Evolutionary conservation across 2,888 invertebrate species (phyloP).

Genomic region (Lithophane semibrunnea): DNA sequence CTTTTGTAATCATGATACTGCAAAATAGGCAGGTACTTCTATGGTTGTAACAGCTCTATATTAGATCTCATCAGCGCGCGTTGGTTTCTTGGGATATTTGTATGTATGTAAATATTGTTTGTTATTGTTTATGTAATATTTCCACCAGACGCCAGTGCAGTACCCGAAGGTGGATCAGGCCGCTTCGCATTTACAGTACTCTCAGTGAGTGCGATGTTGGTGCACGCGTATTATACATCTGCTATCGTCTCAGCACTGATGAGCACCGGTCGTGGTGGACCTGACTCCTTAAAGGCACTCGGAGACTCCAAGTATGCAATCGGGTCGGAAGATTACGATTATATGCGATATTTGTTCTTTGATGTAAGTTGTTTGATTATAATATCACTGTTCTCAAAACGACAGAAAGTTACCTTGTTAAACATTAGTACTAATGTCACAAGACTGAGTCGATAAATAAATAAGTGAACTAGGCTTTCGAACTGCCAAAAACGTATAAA

Average conservation of each 20-base stretch:
- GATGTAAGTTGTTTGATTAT: constrained; percentile 75
- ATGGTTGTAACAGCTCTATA: not conserved
- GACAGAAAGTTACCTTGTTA: not conserved
- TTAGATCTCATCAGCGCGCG: not conserved
- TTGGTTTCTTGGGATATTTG: not conserved
- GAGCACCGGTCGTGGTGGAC: constrained; percentile 81
- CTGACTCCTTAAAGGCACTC: constrained; percentile 74
- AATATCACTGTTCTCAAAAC: not conserved
- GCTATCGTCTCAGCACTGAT: constrained; percentile 85
- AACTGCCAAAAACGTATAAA: not conserved
- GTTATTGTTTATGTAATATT: no score
- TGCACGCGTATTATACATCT: constrained; percentile 86
- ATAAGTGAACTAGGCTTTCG: not conserved
- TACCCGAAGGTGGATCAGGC: constrained; percentile 81
- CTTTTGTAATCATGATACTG: not conserved
- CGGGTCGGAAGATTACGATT: constrained; percentile 82
- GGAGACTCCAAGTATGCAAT: constrained; percentile 83
- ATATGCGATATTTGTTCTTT: constrained; percentile 80
- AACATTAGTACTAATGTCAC: not conserved
- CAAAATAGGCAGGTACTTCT: not conserved
- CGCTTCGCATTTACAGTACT: constrained; percentile 81
- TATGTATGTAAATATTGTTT: no score
- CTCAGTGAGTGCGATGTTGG: constrained; percentile 83
- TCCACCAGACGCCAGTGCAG: constrained; percentile 81
- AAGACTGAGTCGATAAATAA: not conserved